These are phyloP conservation scores for Aporophyla nigra DNA, from an alignment of 2,888 invertebrate species.

Conservation along the genomic window DNA sequence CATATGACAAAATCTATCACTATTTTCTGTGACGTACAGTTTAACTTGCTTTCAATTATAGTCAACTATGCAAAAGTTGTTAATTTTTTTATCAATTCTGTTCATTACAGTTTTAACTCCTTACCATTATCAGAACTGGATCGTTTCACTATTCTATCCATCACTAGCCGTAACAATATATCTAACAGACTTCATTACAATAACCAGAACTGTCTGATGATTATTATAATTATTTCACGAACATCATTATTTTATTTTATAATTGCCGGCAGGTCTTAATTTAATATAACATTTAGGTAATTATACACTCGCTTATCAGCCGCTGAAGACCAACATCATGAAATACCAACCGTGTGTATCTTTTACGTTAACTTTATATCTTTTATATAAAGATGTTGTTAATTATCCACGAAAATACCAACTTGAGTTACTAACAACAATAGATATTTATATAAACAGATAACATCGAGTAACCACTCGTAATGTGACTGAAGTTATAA, in stretches of 20 bases:
- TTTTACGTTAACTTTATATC: conserved; percentile 4
- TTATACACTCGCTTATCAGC: conserved; percentile 37
- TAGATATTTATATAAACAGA: conserved; percentile 10
- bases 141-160: not conserved
- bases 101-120: not conserved
- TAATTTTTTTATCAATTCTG: not conserved
- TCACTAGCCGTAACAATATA: not conserved
- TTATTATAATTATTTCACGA: conserved; percentile 33
- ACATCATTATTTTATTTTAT: conserved; percentile 33
- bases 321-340: conserved; percentile 37
- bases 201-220: conserved; percentile 18
- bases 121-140: not conserved
- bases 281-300: conserved; percentile 44
- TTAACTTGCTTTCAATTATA: not conserved
- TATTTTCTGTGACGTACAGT: not conserved
- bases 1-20: not conserved
- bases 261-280: conserved; percentile 28
- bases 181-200: conserved; percentile 10
- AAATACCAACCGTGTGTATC: conserved; percentile 33
- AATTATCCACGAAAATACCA: conserved; percentile 25
- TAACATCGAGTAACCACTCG: conserved; percentile 16
- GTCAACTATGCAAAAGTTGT: not conserved
- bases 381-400: conserved; percentile 5
- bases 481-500: conserved; percentile 22
- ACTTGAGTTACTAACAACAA: conserved; percentile 22